Base-by-base conservation (phyloP, 2,888 invertebrate genomes). In the Pyralis farinalis region DNA sequence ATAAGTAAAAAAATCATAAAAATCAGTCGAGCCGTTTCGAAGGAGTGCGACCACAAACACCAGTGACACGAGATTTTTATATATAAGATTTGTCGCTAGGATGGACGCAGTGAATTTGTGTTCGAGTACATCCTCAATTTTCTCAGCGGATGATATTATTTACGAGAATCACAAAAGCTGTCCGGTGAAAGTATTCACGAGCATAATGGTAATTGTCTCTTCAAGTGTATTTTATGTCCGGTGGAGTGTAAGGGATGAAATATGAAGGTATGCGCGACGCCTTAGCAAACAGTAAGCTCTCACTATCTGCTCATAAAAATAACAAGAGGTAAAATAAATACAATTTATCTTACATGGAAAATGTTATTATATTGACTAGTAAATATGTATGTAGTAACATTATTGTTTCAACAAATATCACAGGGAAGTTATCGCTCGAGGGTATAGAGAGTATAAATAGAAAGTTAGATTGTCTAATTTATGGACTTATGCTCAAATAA, bases 201-300 rank as follows among this genome's bases (percentile, higher is more conserved):
- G 39, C 43, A 42, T 29, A 34, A 34, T 35, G 25, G 43, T 51
- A 51, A 55, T 58, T 57, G 55, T 58, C 47, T 58, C 51, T 54
- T 58, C 54, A 60, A 58, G 52, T 51, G 55, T 61, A 51, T 63
- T 64, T 64, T 58, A 61, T 50, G 51, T 58, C 40, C 46, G 49
- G 46, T 53, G 52, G 54, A 55, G 57, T 55, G 58, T 49, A 59
- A 66, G 57, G 53, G 55, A 60, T 58, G 56, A 65, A 67, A 67
- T 63, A 63, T 63, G 63, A 63, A 66, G 56, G 57, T 54, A 64
- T 62, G 62, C 55, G 48, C 47, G 46, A 39, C 53, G 59, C 57
- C 58, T 56, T 56, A 57, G 58, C 54, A 65, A 63, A 64, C 58
- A 63, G 52, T 47, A 39, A n/a, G 48, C 46, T 40, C 46, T 48